Evolutionary conservation across 2,888 invertebrate species (phyloP).

Genomic region (Lagria hirta): DNA sequence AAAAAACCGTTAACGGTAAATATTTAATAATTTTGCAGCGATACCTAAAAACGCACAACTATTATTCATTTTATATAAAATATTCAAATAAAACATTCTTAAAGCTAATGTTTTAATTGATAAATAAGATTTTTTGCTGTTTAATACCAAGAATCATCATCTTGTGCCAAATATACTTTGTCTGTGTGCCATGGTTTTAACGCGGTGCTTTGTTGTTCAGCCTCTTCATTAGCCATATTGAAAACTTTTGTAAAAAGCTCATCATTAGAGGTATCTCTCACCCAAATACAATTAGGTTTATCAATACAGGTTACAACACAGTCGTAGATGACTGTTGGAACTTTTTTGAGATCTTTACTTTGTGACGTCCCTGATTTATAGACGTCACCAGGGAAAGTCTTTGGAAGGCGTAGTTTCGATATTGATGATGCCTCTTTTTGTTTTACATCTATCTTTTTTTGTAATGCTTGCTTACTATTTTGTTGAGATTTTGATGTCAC

Average conservation of each 20-base stretch:
- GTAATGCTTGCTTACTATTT: not conserved
- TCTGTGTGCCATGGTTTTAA: constrained; percentile 8
- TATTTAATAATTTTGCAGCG: constrained; percentile 11
- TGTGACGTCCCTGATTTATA: not conserved
- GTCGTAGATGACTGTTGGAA: not conserved
- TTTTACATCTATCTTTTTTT: constrained; percentile 1
- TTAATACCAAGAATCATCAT: constrained; percentile 12
- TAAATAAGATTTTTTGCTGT: too few relatives aligned
- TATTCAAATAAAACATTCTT: constrained; percentile 4
- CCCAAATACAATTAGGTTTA: constrained; percentile 16
- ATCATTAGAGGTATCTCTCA: constrained; percentile 2
- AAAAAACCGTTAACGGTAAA: constrained; percentile 13
- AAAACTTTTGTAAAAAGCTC: constrained; percentile 3
- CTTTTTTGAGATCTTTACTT: not conserved
- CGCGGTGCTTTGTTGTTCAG: not conserved
- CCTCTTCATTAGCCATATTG: constrained; percentile 7
- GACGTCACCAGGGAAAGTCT: not conserved
- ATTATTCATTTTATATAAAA: constrained; percentile 2
- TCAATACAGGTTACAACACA: constrained; percentile 12
- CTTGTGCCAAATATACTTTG: constrained; percentile 12
- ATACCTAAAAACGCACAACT: too few relatives aligned
- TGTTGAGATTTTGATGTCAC: not conserved
- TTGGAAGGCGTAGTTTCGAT: too few relatives aligned
- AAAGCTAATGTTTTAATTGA: not conserved
- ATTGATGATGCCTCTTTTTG: not conserved